A percentile compares a stretch with the other conserved stretches of the same genome.
phyloP scores from a whole-genome alignment of 2,797 vertebrate species.

The Epinephelus malabaricus region DNA sequence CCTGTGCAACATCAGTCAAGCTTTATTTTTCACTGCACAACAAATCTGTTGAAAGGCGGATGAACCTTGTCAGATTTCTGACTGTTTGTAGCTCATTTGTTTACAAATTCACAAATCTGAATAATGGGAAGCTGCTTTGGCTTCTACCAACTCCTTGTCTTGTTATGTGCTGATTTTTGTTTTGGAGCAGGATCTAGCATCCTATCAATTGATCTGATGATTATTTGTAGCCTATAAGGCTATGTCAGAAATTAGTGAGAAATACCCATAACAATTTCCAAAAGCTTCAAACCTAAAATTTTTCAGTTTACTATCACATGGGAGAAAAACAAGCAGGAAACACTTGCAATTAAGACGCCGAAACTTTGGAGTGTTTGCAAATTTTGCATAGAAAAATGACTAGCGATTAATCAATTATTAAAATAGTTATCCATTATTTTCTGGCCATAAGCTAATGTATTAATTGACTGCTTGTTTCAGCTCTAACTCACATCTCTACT shows the following conservation, averaged over 20 bases:
- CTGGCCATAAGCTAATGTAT: background rate
- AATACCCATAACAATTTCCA: no score
- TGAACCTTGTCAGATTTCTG: constrained; percentile 9
- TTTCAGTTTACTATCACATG: background rate
- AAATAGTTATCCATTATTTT: background rate
- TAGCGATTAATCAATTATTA: background rate
- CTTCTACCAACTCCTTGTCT: background rate
- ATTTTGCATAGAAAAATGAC: no score
- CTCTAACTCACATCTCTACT: background rate
- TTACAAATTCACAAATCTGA: constrained; percentile 3
- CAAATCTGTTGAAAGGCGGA: background rate
- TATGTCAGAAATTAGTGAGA: no score
- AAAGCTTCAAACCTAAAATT: background rate
- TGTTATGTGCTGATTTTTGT: no score
- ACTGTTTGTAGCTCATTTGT: constrained; percentile 2
- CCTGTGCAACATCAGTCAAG: constrained; percentile 1
- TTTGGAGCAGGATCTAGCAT: no score
- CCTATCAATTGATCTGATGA: background rate
- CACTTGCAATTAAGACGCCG: background rate
- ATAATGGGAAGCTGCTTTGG: background rate
- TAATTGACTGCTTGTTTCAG: background rate
- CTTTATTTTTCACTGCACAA: background rate
- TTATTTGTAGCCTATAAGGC: background rate
- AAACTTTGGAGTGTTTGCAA: background rate
- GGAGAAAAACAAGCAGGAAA: background rate